Evolutionary conservation across 2,888 invertebrate species (phyloP), one percentile per base, ranked within the genome.

Genomic region (Embidobia sp.): DNA sequence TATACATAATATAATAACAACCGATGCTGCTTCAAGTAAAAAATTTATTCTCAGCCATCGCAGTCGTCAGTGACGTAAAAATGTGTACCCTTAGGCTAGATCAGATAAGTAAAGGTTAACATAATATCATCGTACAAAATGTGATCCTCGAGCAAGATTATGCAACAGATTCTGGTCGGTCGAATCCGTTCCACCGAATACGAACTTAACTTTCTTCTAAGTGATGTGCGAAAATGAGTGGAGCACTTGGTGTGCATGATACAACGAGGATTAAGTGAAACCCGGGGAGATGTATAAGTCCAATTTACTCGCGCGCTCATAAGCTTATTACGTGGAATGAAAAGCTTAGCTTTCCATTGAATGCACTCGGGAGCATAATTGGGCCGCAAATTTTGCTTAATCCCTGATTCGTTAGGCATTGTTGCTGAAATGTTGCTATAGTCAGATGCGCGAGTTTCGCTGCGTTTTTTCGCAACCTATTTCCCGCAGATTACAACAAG

Each of bases 321-420:
- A 74, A 66, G 66, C 73, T 74, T 66, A 74, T 66, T 74, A 74
- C 59, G 73, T 31, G 51, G 73, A 74, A 66, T 66, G 66, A 74
- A 66, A 74, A 74, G 74, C 74, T 74, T 74, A 74, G 74, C 74
- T 74, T 74, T 66, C 74, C 53, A 66, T 74, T 61, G 66, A 66
- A 74, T 49, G 37, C 57, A 29, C 49, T 57, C 29, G 64, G 19
- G 35, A 67, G 66, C 51, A 67, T 74, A 74, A 74, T 74, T 74
- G 66, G 74, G 44, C 74, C 59, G 74, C 74, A 74, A 74, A 74
- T 74, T 74, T 74, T 61, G 59, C 51, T 40, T 66, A 74, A 74
- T 74, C 74, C 74, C n/a, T 66, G 66, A 74, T 74, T 74, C 59
- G 66, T 73, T 73, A 46, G 19, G 40, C 51, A 57, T 51, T 51